These are phyloP conservation scores for Carassius auratus DNA, from an alignment of 2,113 vertebrate genomes.

Conservation along the genomic window DNA sequence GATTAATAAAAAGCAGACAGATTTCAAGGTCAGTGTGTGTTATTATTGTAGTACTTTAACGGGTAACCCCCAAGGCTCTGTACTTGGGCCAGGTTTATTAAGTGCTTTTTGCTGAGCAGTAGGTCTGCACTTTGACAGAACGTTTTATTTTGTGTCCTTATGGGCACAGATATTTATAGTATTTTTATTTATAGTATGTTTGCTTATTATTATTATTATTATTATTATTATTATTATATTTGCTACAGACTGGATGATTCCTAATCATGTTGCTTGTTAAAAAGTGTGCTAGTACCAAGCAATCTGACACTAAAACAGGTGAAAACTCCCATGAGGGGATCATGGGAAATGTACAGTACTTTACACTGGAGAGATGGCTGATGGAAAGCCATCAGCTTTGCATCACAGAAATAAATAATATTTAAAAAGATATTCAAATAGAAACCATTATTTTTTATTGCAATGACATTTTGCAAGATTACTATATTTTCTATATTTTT, in stretches of 20 bases:
- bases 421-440: too few species aligned
- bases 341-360: too few species aligned
- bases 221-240: background rate
- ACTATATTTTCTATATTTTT: too few species aligned
- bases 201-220: background rate
- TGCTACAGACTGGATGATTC: background rate
- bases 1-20: conserved; percentile 42
- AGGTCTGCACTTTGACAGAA: conserved; percentile 4
- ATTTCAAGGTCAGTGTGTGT: conserved; percentile 40
- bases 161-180: background rate
- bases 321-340: background rate
- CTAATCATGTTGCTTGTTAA: background rate
- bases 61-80: conserved; percentile 29
- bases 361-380: too few species aligned
- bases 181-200: background rate
- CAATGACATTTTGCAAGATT: too few species aligned
- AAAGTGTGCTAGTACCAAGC: background rate
- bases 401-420: too few species aligned
- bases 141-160: conserved; percentile 15
- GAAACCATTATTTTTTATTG: too few species aligned
- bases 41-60: conserved; percentile 37
- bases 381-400: too few species aligned
- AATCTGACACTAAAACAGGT: background rate
- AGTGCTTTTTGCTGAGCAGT: conserved; percentile 8
- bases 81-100: conserved; percentile 39